Percentiles rank a stretch among this genome's conserved stretches.
phyloP scores from a whole-genome alignment of 1,140 invertebrate species.

The Phymastichus coffea region DNA sequence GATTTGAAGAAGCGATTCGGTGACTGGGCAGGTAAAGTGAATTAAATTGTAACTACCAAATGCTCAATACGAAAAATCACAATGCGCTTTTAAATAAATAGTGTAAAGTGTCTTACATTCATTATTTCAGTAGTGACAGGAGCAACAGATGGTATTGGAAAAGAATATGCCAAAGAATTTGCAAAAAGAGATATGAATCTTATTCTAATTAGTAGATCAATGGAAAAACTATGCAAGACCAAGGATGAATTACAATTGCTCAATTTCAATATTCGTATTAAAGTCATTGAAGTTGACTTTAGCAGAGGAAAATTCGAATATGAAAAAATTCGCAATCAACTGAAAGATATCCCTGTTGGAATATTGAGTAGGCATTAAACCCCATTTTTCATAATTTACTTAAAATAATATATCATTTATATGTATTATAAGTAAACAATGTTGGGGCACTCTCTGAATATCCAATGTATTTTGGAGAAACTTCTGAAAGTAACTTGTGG shows the following conservation, averaged over 20 bases:
- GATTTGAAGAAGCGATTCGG: slow-evolving; percentile 47
- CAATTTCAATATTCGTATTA: slow-evolving; percentile 47
- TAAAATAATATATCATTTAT: too few relatives aligned
- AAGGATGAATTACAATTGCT: slow-evolving; percentile 73
- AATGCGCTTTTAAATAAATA: too few relatives aligned
- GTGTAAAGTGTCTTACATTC: too few relatives aligned
- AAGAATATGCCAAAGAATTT: slow-evolving; percentile 83
- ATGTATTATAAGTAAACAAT: slow-evolving; percentile 97
- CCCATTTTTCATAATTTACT: too few relatives aligned
- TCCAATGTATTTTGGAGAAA: slow-evolving; percentile 77
- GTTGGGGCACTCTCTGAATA: slow-evolving; percentile 84
- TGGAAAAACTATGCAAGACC: slow-evolving; percentile 71
- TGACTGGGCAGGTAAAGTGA: slow-evolving; percentile 53
- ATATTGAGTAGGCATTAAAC: too few relatives aligned
- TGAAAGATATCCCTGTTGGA: slow-evolving; percentile 73
- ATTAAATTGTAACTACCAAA: too few relatives aligned
- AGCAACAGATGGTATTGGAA: slow-evolving; percentile 91
- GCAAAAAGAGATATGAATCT: slow-evolving; percentile 79
- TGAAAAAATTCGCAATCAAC: slow-evolving; percentile 64
- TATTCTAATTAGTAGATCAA: slow-evolving; percentile 79
- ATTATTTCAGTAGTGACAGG: slow-evolving; percentile 84
- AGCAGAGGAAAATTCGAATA: slow-evolving; percentile 70
- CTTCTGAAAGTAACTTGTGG: slow-evolving; percentile 74
- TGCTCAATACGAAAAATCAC: too few relatives aligned
- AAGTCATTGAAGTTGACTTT: slow-evolving; percentile 79